A percentile compares a stretch with the other conserved stretches of the same genome.
Evolutionary conservation across 2,113 vertebrate species (phyloP).

Genomic region (Larimichthys polyactis): DNA sequence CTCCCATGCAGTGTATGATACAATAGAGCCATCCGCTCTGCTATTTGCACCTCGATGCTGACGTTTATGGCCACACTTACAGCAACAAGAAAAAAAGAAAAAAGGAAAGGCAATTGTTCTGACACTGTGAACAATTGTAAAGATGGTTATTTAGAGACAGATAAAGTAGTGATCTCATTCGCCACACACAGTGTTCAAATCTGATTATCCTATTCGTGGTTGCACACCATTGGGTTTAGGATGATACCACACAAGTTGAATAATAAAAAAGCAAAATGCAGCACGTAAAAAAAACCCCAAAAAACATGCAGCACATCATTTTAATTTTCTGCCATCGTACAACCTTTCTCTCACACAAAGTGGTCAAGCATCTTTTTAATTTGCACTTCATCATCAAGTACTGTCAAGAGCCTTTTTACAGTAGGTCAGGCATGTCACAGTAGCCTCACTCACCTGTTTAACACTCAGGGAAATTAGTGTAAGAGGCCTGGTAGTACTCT

Average conservation of each 20-base stretch:
- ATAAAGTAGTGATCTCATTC: conserved; percentile 16
- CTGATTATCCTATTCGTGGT: not conserved
- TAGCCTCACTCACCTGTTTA: conserved; percentile 15
- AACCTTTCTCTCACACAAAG: conserved; percentile 23
- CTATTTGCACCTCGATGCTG: conserved; percentile 66
- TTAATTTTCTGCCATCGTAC: conserved; percentile 13
- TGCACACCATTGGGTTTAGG: not conserved
- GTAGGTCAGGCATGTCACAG: conserved; percentile 21
- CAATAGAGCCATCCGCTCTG: conserved; percentile 72
- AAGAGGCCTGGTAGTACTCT: conserved; percentile 21
- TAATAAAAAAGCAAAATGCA: not conserved
- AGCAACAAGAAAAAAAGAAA: conserved; percentile 35
- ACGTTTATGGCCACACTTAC: conserved; percentile 65
- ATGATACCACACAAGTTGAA: not conserved
- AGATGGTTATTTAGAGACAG: conserved; percentile 39
- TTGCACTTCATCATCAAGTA: conserved; percentile 20
- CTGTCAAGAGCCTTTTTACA: conserved; percentile 25
- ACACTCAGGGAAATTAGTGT: not conserved
- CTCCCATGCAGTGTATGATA: conserved; percentile 79
- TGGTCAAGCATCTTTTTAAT: conserved; percentile 28
- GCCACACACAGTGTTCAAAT: conserved; percentile 3
- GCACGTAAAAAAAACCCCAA: too few relatives aligned
- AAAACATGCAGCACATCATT: not conserved
- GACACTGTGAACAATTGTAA: conserved; percentile 37
- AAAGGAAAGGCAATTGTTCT: conserved; percentile 36